Base-by-base conservation (phyloP, 2,113 vertebrate species). In the Columba janthina region DNA sequence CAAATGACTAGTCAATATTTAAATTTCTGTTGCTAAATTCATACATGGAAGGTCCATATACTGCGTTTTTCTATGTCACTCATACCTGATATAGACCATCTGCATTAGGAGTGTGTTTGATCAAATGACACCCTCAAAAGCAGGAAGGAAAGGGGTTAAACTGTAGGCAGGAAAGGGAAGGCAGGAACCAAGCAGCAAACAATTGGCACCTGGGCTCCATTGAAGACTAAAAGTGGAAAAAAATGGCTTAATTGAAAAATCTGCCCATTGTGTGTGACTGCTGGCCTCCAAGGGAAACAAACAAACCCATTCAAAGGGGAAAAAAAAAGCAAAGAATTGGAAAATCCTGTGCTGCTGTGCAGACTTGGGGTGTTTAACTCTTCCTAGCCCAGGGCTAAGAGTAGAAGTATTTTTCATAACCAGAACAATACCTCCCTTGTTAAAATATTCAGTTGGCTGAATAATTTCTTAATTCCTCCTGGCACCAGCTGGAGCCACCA, bases 131-230 rank as follows among this genome's bases (percentile, higher is more conserved):
- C 4, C 36, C 36, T 5, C 11, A 50, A 54, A 64, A 78, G 42
- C 76, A 78, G 65, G 51, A 79, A 51, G 88, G 62, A 80, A 96
- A 93, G 9, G 85, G 65, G 93, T 96, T 96, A 97, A 95, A 71
- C 57, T 38, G 56, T 2, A 25, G 53, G 50, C 88, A 96, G 93
- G 93, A 95, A 94, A 31, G 24, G 84, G 70, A 96, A 95, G 89
- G 62, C 70, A 91, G 57, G 80, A 94, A 84, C 48, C 70, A 84
- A 88, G 69, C 72, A 86, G 79, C 85, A 78, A 92, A 96, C 92
- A 96, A 94, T 87, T 90, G 86, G 93, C 96, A 97, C 92, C 92
- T 94, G 94, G 92, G 48, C 57, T 96, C 85, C 54, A 84, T 42
- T 94, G 93, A 96, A 92, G 65, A 36, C 69, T 94, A 95, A 94